Percentiles rank a stretch among this genome's conserved stretches.
Conservation (phyloP, 2,888 invertebrate genomes). For the Caenorhabditis panamensis region DNA sequence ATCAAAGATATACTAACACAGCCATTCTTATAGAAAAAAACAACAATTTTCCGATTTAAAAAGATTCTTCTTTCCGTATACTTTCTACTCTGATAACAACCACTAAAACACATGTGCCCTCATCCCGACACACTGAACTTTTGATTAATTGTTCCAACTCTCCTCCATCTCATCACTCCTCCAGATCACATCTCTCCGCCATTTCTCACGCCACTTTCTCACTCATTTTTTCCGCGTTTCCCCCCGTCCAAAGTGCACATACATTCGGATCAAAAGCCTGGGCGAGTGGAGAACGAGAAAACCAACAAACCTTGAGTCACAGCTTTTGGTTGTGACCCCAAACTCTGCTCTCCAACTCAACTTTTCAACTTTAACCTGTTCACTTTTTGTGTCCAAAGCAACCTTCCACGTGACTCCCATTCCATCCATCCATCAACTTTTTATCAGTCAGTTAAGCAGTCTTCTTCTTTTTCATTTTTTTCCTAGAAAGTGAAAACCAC, state of each 20-base stretch:
- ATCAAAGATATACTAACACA: too few species aligned
- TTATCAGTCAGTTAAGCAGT: conserved; percentile 13
- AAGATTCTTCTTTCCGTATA: not conserved
- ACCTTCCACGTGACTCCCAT: conserved; percentile 25
- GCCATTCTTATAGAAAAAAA: too few species aligned
- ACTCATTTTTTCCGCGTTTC: not conserved
- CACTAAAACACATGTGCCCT: conserved; percentile 10
- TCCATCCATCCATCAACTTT: conserved; percentile 10
- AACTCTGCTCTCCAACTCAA: conserved; percentile 2
- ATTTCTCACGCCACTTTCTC: conserved; percentile 24
- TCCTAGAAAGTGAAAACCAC: conserved; percentile 20
- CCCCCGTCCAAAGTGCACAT: conserved; percentile 13
- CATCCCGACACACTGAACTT: conserved; percentile 30
- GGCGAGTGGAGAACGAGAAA: conserved; percentile 1
- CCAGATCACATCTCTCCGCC: conserved; percentile 35
- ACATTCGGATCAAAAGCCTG: conserved; percentile 9
- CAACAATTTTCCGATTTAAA: not conserved
- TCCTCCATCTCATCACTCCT: conserved; percentile 8
- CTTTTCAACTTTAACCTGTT: conserved; percentile 16
- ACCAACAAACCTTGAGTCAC: conserved; percentile 43
- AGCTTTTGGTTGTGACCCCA: conserved; percentile 28
- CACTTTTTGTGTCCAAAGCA: too few species aligned
- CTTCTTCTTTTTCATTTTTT: conserved; percentile 13
- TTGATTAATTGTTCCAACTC: conserved; percentile 49
- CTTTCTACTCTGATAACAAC: not conserved